A percentile compares a stretch with the other conserved stretches of the same genome.
Conservation (phyloP, 2,113 vertebrate genomes). For the Nestor notabilis region DNA sequence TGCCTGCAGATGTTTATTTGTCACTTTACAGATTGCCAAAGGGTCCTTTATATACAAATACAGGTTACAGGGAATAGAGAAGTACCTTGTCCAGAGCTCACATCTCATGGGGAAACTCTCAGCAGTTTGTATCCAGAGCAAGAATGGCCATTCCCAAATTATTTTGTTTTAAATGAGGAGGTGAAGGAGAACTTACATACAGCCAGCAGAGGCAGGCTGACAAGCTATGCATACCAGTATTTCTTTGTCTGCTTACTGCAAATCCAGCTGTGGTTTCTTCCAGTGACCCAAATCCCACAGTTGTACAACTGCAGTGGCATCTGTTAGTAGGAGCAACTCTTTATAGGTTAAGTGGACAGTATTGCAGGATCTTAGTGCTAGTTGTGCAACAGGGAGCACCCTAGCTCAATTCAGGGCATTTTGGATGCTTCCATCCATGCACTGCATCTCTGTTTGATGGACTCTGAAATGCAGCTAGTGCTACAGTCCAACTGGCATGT, state of each 20-base stretch:
- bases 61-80: neutral
- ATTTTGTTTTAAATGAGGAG: neutral
- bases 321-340: neutral
- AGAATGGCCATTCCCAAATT: neutral
- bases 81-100: neutral
- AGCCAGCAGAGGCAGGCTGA: neutral
- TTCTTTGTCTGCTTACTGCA: neutral
- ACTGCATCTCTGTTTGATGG: neutral
- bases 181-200: neutral
- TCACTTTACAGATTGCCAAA: neutral
- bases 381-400: neutral
- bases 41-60: neutral
- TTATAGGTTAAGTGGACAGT: neutral
- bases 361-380: neutral
- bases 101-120: neutral
- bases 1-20: neutral
- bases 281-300: constrained; percentile 48
- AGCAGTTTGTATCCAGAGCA: neutral
- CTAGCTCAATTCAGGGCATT: neutral
- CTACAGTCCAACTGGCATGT: neutral
- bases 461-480: rapidly evolving
- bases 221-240: neutral
- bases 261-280: constrained; percentile 37
- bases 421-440: neutral
- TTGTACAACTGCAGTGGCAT: neutral